These are phyloP conservation scores for Neodiprion lecontei DNA, from an alignment of 1,140 invertebrate genomes.

Conservation along the genomic window DNA sequence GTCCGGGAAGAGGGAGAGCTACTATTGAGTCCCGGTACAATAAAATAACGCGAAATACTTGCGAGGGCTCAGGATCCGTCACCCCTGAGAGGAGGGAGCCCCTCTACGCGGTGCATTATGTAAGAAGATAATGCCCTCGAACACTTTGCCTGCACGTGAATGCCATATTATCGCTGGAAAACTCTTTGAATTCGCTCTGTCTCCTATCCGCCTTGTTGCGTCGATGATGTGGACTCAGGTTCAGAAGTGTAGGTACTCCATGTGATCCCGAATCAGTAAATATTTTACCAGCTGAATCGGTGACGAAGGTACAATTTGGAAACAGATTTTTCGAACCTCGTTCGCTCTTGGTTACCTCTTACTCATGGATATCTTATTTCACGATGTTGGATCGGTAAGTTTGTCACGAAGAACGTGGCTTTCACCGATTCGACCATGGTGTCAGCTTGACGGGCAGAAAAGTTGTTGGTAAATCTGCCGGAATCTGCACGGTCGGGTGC, in stretches of 20 bases:
- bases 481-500: too few relatives aligned
- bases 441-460: too few relatives aligned
- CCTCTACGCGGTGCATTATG: constrained; percentile 55
- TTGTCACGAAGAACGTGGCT: too few relatives aligned
- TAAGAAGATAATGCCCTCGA: constrained; percentile 62
- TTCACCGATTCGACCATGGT: too few relatives aligned
- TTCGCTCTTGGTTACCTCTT: not conserved
- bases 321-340: not conserved
- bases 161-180: constrained; percentile 21
- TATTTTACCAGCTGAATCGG: too few relatives aligned
- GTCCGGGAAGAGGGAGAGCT: constrained; percentile 36
- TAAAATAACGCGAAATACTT: constrained; percentile 62
- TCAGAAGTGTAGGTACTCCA: too few relatives aligned
- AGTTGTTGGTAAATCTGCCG: too few relatives aligned
- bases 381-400: too few relatives aligned
- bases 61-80: constrained; percentile 21
- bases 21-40: constrained; percentile 61
- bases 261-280: too few relatives aligned
- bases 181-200: not conserved
- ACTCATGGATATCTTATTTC: not conserved
- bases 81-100: constrained; percentile 21
- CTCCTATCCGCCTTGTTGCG: not conserved
- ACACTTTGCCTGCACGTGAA: constrained; percentile 62
- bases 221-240: not conserved
- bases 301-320: too few relatives aligned